Evolutionary conservation across 30 jellyfish, hydroid and myxozoan genomes (phyloP).

Genomic region (Aurelia aurita): DNA sequence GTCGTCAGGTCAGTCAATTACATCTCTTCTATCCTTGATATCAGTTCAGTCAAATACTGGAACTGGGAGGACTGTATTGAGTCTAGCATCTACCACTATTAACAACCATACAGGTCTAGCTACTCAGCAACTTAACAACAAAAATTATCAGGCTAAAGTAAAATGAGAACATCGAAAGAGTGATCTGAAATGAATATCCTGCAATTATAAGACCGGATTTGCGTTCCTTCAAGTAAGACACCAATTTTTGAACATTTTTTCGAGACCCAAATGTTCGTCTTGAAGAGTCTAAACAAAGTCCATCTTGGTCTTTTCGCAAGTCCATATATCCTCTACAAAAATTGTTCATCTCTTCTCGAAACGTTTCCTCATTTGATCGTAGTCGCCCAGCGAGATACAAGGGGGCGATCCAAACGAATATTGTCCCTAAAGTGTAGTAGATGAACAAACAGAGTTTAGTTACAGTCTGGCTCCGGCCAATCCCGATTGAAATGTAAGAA

Average conservation of each 20-base stretch:
- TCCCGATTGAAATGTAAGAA: conserved; percentile 1
- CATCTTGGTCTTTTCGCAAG: background rate
- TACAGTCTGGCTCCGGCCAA: background rate
- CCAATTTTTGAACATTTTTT: conserved; percentile 21
- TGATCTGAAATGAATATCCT: conserved; percentile 36
- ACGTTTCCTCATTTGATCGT: conserved; percentile 6
- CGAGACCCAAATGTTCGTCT: conserved; percentile 17
- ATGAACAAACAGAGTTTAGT: too few species aligned
- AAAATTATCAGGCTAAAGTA: conserved; percentile 28
- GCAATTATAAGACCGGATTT: conserved; percentile 59
- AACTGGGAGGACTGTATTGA: too few species aligned
- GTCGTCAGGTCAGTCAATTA: too few species aligned
- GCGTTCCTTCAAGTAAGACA: conserved; percentile 44
- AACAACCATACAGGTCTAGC: too few species aligned
- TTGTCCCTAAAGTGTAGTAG: background rate
- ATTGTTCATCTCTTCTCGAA: conserved; percentile 29
- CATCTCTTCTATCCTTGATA: too few species aligned
- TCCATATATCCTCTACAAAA: too few species aligned
- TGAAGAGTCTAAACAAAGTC: too few species aligned
- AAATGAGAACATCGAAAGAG: conserved; percentile 43
- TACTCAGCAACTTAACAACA: too few species aligned
- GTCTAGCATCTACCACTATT: too few species aligned
- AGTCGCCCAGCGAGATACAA: conserved; percentile 32
- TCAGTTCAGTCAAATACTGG: too few species aligned
- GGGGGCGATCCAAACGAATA: conserved; percentile 28